Conservation (phyloP, 2,113 vertebrate genomes). For the Malaclemys terrapin region DNA sequence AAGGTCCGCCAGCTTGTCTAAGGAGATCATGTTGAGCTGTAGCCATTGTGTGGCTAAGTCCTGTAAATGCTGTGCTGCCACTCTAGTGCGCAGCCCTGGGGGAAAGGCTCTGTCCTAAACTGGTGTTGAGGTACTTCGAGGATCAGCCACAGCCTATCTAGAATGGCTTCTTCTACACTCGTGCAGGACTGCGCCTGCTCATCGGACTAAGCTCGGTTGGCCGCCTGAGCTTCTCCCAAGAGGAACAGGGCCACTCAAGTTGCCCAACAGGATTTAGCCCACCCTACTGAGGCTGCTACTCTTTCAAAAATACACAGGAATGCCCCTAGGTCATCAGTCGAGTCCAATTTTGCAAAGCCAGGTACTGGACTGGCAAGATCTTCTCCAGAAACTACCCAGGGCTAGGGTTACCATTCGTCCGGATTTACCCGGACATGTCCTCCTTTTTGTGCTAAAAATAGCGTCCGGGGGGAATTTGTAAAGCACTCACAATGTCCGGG, state of each 20-base stretch:
- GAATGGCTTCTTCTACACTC: neutral
- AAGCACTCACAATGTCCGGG: too few relatives aligned
- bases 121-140: neutral
- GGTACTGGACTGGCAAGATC: neutral
- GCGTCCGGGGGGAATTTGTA: too few relatives aligned
- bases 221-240: neutral
- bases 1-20: neutral
- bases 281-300: neutral
- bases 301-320: neutral
- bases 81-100: neutral
- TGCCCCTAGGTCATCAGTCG: neutral
- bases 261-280: neutral
- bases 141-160: neutral
- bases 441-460: too few relatives aligned
- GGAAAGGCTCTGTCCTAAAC: neutral
- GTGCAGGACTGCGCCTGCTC: neutral
- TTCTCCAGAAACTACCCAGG: neutral
- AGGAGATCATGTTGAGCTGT: neutral
- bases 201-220: neutral
- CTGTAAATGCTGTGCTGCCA: neutral
- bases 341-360: neutral
- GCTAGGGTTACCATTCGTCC: too few relatives aligned
- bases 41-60: neutral
- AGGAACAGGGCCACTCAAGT: neutral
- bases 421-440: too few relatives aligned